Conservation (phyloP, 2,113 vertebrate genomes). For the Marmota monax region DNA sequence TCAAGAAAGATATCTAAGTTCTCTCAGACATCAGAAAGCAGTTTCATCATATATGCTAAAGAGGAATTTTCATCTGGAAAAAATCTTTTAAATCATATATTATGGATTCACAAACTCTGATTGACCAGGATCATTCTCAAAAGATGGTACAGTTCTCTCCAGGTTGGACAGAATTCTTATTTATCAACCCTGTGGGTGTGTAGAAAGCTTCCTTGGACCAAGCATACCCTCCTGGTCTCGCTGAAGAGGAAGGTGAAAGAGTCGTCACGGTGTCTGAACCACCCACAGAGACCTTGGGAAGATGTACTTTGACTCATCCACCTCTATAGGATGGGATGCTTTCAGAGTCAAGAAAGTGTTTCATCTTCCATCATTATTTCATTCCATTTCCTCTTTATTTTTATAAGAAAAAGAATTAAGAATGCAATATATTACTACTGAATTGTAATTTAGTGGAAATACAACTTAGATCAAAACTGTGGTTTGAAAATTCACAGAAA, state of each 20-base stretch:
- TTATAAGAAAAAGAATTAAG: not conserved
- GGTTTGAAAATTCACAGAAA: not conserved
- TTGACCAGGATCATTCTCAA: not conserved
- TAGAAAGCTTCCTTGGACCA: not conserved
- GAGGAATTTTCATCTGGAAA: not conserved
- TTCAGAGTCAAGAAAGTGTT: not conserved
- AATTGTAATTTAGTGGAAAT: not conserved
- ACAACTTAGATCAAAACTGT: not conserved
- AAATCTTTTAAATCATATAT: not conserved
- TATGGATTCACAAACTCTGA: not conserved
- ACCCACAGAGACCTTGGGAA: not conserved
- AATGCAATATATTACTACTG: not conserved
- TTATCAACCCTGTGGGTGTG: not conserved
- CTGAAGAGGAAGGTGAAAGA: not conserved
- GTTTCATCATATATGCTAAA: not conserved
- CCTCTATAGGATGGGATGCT: not conserved
- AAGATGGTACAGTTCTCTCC: not conserved
- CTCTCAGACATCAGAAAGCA: not conserved
- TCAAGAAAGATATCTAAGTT: slow-evolving; percentile 16
- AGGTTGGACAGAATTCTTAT: not conserved
- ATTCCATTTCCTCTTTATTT: not conserved
- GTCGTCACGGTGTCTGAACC: not conserved
- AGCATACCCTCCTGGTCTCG: not conserved
- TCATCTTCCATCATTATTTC: not conserved
- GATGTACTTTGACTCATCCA: not conserved